Conservation (phyloP, 2,113 vertebrate species). For the Erinaceus europaeus region DNA sequence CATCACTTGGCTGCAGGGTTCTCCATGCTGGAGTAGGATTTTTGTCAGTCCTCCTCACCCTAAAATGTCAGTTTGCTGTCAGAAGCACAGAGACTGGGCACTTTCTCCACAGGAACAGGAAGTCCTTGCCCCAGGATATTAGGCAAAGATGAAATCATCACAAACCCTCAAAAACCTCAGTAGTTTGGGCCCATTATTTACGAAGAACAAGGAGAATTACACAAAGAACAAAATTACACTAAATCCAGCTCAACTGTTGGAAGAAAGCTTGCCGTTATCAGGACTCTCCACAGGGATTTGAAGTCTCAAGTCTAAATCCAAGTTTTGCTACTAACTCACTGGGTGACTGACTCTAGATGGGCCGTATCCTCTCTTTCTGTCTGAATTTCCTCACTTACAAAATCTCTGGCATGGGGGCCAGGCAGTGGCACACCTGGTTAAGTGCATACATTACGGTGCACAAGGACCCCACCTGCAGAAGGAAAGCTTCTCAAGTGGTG, state of each 20-base stretch:
- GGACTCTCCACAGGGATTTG: neutral
- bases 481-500: no score
- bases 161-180: conserved; percentile 18
- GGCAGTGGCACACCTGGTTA: no score
- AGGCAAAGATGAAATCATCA: conserved; percentile 41
- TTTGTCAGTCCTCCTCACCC: conserved; percentile 8
- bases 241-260: neutral
- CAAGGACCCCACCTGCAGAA: no score
- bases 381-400: neutral
- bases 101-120: conserved; percentile 33
- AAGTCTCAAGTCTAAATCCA: neutral
- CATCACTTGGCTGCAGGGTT: neutral
- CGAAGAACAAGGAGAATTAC: conserved; percentile 27
- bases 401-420: no score
- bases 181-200: conserved; percentile 39
- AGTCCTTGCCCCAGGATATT: conserved; percentile 2
- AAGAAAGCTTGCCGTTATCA: neutral
- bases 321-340: neutral
- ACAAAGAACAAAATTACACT: conserved; percentile 43
- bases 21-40: neutral
- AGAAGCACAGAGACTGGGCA: conserved; percentile 37
- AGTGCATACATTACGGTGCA: no score
- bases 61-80: conserved; percentile 20
- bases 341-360: neutral
- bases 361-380: neutral